A percentile compares a stretch with the other conserved stretches of the same genome.
These are phyloP conservation scores for Icerya purchasi DNA, from an alignment of 2,888 invertebrate genomes.

Conservation along the genomic window DNA sequence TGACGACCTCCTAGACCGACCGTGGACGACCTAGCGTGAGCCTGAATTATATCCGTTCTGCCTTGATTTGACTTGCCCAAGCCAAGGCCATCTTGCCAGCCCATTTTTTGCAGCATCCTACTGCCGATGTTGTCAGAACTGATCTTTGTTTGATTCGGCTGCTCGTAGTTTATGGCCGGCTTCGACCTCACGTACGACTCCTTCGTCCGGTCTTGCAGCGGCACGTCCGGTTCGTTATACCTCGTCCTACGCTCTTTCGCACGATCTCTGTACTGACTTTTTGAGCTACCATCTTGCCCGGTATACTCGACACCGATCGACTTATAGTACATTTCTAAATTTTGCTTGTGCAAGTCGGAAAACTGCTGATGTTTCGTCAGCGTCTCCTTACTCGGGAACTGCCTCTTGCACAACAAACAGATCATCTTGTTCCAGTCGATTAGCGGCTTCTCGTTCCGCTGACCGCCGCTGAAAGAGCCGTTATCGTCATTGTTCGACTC, in stretches of 20 bases:
- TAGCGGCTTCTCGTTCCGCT: constrained; percentile 33
- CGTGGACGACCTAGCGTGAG: constrained; percentile 40
- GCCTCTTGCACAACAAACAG: constrained; percentile 84
- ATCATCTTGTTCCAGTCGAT: constrained; percentile 76
- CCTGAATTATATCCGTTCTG: constrained; percentile 73
- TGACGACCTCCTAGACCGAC: constrained; percentile 75
- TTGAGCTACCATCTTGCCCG: constrained; percentile 27
- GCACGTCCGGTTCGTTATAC: constrained; percentile 70
- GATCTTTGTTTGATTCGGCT: constrained; percentile 42
- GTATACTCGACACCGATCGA: constrained; percentile 28
- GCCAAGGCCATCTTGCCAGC: constrained; percentile 94
- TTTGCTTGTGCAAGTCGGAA: constrained; percentile 85
- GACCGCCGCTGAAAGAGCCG: constrained; percentile 52
- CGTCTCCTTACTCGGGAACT: constrained; percentile 74
- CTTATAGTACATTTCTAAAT: constrained; percentile 36
- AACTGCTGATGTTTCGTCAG: constrained; percentile 75
- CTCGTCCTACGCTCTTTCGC: constrained; percentile 88
- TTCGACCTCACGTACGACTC: constrained; percentile 44
- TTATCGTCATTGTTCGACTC: constrained; percentile 22
- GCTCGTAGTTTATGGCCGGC: constrained; percentile 27
- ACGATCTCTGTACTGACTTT: constrained; percentile 61
- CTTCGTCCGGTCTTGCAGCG: constrained; percentile 47
- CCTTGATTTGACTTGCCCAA: constrained; percentile 85
- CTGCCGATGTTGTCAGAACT: constrained; percentile 83
- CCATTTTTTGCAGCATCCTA: constrained; percentile 92